These are phyloP conservation scores for Strix uralensis DNA, from an alignment of 2,113 vertebrate genomes.

Conservation along the genomic window DNA sequence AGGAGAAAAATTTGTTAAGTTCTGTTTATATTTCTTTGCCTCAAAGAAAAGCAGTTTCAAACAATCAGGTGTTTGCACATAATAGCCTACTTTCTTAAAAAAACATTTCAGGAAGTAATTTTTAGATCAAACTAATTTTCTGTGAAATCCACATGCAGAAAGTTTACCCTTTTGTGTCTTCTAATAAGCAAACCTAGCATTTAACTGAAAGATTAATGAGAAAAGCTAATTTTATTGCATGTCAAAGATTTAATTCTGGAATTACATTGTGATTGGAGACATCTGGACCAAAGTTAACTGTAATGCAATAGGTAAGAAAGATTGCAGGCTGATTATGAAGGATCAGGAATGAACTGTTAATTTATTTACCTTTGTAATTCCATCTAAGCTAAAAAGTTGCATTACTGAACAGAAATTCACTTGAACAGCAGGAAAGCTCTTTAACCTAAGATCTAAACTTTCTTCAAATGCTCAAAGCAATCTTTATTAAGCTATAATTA, in stretches of 20 bases:
- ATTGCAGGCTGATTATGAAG: neutral
- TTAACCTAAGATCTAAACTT: neutral
- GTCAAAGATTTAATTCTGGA: neutral
- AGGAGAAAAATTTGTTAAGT: neutral
- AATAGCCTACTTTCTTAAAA: neutral
- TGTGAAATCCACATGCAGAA: neutral
- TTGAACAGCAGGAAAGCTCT: neutral
- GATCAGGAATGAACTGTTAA: neutral
- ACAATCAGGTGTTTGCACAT: neutral
- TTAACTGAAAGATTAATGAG: neutral
- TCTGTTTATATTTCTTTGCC: neutral
- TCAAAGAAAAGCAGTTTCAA: neutral
- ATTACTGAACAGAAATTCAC: neutral
- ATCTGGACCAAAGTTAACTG: neutral
- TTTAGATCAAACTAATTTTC: neutral
- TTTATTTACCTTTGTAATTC: neutral
- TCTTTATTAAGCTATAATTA: neutral
- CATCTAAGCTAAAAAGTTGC: neutral
- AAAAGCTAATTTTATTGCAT: neutral
- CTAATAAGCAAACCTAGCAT: neutral
- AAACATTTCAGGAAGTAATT: neutral
- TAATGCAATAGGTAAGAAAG: neutral
- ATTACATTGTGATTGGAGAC: neutral
- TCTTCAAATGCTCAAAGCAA: neutral
- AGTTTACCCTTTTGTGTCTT: neutral